These are phyloP conservation scores for Tetranychus truncatus DNA, from an alignment of 2,888 invertebrate genomes.

Conservation along the genomic window DNA sequence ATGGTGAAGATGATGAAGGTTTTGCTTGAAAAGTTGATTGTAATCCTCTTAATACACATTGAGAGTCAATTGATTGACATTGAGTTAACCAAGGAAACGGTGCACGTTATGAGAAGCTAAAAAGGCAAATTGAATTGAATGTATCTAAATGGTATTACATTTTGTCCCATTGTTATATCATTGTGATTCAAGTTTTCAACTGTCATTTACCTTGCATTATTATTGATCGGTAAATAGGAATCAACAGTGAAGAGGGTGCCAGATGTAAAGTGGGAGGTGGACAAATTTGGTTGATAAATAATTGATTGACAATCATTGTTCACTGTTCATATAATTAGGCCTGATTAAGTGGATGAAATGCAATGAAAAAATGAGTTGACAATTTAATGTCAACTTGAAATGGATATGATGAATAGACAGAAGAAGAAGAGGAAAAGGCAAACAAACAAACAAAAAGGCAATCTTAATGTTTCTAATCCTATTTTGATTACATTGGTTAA, in stretches of 20 bases:
- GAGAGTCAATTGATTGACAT: not conserved
- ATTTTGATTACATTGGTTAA: not conserved
- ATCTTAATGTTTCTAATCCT: not conserved
- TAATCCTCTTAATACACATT: not conserved
- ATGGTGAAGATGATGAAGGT: not conserved
- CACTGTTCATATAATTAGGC: too few species aligned
- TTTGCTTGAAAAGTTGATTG: too few species aligned
- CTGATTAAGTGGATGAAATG: too few species aligned
- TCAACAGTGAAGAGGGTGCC: not conserved
- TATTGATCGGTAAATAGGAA: not conserved
- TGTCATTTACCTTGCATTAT: not conserved
- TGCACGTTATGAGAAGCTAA: not conserved
- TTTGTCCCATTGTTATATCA: too few species aligned
- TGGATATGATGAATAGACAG: too few species aligned
- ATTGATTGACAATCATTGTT: not conserved
- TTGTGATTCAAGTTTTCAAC: too few species aligned
- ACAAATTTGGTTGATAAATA: not conserved
- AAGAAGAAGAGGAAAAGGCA: not conserved
- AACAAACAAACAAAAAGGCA: not conserved
- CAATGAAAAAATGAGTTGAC: too few species aligned
- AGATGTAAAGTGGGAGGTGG: not conserved
- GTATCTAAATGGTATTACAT: too few species aligned
- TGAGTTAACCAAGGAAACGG: not conserved
- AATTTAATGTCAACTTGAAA: too few species aligned
- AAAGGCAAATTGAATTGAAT: not conserved